phyloP scores from a whole-genome alignment of 2,113 vertebrate genomes.

The Vidua chalybeata region DNA sequence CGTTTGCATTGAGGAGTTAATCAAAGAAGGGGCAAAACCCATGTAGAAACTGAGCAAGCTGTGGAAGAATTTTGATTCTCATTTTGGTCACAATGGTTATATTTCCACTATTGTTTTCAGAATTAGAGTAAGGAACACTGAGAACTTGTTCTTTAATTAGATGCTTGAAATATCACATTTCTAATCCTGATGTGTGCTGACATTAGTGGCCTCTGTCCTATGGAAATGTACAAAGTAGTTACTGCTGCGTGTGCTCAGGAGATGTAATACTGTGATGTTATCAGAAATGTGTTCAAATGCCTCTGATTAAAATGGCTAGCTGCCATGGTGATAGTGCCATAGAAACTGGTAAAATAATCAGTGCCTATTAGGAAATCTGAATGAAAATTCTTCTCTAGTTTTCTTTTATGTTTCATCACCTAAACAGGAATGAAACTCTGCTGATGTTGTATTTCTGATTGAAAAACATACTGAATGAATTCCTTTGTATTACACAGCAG shows the following conservation, averaged over 20 bases:
- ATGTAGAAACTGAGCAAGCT: not conserved
- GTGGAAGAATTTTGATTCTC: not conserved
- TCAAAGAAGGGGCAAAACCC: not conserved
- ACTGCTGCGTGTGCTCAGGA: not conserved
- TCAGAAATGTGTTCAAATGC: not conserved
- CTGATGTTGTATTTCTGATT: not conserved
- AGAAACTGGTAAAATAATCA: slow-evolving; percentile 62
- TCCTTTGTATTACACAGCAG: not conserved
- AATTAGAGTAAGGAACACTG: not conserved
- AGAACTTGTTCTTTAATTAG: slow-evolving; percentile 19
- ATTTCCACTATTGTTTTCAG: not conserved
- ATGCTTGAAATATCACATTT: not conserved
- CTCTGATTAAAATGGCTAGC: slow-evolving; percentile 52
- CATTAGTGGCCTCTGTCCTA: not conserved
- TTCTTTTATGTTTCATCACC: not conserved
- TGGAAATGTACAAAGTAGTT: not conserved
- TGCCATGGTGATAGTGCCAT: slow-evolving; percentile 55
- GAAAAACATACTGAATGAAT: not conserved
- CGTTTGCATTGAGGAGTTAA: not conserved
- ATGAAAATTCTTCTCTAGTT: not conserved
- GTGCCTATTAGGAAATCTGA: slow-evolving; percentile 33
- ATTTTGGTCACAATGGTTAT: not conserved
- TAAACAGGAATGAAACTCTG: not conserved
- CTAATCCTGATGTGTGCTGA: not conserved
- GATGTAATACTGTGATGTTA: slow-evolving; percentile 2